Evolutionary conservation across 53 echinoderm and acorn worm species (phyloP).

Genomic region (Paracentrotus lividus): DNA sequence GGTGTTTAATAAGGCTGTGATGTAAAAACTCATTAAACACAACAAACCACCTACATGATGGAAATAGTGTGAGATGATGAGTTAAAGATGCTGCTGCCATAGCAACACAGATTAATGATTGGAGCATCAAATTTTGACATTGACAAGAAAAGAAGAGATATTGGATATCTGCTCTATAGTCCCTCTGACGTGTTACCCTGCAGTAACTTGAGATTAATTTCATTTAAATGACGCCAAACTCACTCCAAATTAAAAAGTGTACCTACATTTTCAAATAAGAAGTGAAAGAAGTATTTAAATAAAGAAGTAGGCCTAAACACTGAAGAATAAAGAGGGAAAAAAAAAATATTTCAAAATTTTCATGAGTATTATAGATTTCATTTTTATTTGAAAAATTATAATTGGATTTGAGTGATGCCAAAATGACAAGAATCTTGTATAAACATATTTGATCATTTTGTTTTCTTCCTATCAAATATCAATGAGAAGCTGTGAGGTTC

Average conservation of each 20-base stretch:
- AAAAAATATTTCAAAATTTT: too few species aligned
- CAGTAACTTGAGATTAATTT: neutral
- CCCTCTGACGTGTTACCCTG: neutral
- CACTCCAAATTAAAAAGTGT: neutral
- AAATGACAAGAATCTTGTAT: neutral
- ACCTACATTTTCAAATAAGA: neutral
- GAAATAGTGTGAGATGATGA: neutral
- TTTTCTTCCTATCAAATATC: neutral
- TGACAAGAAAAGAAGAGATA: too few species aligned
- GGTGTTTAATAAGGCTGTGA: too few species aligned
- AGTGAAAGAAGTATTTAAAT: too few species aligned
- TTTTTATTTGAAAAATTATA: neutral
- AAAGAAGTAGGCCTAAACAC: too few species aligned
- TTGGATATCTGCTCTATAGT: neutral
- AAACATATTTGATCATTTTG: neutral
- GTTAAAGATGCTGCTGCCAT: neutral
- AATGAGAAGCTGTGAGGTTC: neutral
- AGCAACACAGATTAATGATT: too few species aligned
- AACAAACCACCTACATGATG: too few species aligned
- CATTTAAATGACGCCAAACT: neutral
- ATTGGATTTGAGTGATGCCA: neutral
- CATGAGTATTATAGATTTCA: too few species aligned
- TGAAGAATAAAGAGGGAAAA: too few species aligned
- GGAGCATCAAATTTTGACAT: neutral
- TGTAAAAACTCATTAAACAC: too few species aligned